phyloP scores from a whole-genome alignment of 2,797 vertebrate genomes.

The Tolypeutes matacus region DNA sequence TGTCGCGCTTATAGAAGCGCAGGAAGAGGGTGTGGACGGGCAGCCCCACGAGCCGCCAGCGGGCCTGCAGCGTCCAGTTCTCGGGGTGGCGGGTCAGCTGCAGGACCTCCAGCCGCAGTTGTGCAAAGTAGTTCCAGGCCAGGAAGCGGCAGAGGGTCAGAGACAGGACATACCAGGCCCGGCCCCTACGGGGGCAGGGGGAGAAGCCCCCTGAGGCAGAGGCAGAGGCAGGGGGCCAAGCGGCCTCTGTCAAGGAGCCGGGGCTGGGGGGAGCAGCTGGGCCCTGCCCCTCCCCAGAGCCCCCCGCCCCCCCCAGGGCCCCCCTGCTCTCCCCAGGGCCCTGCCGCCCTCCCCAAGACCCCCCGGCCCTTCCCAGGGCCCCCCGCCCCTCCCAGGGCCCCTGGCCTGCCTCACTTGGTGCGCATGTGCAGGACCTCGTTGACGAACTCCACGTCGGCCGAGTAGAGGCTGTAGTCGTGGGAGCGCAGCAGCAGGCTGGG shows the following conservation, averaged over 20 bases:
- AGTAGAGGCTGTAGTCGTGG: no score
- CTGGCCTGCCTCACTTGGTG: conserved; percentile 74
- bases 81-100: conserved; percentile 94
- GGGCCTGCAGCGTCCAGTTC: conserved; percentile 93
- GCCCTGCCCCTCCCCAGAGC: no score
- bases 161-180: conserved; percentile 88
- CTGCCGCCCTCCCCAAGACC: no score
- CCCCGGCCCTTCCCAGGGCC: no score
- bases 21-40: conserved; percentile 91
- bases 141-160: conserved; percentile 90
- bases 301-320: no score
- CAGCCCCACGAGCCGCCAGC: conserved; percentile 93
- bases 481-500: no score
- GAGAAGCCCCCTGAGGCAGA: neutral
- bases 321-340: no score
- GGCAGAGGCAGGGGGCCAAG: conserved; percentile 24
- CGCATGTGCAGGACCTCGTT: no score
- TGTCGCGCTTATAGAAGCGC: conserved; percentile 93
- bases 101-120: conserved; percentile 91
- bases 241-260: neutral
- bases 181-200: conserved; percentile 88
- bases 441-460: no score
- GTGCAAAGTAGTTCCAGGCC: conserved; percentile 91
- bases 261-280: neutral
- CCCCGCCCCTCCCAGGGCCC: conserved; percentile 33